These are phyloP conservation scores for Melanocharis versteri DNA, from an alignment of 2,113 vertebrate species.

Conservation along the genomic window DNA sequence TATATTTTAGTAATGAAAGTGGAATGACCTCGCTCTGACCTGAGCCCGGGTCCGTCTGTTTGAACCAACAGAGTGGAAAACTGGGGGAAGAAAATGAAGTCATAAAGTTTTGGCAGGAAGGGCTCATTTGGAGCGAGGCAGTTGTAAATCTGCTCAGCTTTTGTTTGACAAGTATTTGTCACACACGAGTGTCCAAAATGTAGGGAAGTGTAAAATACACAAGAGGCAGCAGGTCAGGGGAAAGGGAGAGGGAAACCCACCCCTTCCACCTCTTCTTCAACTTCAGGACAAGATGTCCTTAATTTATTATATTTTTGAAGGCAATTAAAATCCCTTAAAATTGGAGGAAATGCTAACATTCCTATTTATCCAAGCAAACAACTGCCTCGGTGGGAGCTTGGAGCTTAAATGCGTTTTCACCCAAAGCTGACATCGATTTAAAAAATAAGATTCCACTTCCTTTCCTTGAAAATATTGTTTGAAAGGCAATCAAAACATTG, in stretches of 20 bases:
- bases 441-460: slow-evolving; percentile 16
- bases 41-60: slow-evolving; percentile 73
- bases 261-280: slow-evolving; percentile 42
- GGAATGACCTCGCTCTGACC: slow-evolving; percentile 83
- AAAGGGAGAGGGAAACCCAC: slow-evolving; percentile 54
- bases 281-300: slow-evolving; percentile 33
- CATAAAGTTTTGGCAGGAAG: slow-evolving; percentile 77
- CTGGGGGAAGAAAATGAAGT: slow-evolving; percentile 77
- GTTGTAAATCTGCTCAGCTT: slow-evolving; percentile 77
- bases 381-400: slow-evolving; percentile 1
- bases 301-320: slow-evolving; percentile 47
- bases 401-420: not conserved
- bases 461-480: not conserved
- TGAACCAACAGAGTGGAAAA: slow-evolving; percentile 74
- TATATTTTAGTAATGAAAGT: slow-evolving; percentile 85
- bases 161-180: slow-evolving; percentile 82
- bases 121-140: slow-evolving; percentile 70
- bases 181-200: slow-evolving; percentile 69
- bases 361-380: slow-evolving; percentile 56
- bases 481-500: slow-evolving; percentile 2
- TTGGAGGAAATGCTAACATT: slow-evolving; percentile 47
- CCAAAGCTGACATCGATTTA: slow-evolving; percentile 1
- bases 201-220: slow-evolving; percentile 78
- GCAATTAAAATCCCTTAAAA: slow-evolving; percentile 64
- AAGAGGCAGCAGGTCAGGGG: slow-evolving; percentile 64